A percentile compares a stretch with the other conserved stretches of the same genome.
phyloP scores from a whole-genome alignment of 2,888 invertebrate species.

The Drosophila borborema region DNA sequence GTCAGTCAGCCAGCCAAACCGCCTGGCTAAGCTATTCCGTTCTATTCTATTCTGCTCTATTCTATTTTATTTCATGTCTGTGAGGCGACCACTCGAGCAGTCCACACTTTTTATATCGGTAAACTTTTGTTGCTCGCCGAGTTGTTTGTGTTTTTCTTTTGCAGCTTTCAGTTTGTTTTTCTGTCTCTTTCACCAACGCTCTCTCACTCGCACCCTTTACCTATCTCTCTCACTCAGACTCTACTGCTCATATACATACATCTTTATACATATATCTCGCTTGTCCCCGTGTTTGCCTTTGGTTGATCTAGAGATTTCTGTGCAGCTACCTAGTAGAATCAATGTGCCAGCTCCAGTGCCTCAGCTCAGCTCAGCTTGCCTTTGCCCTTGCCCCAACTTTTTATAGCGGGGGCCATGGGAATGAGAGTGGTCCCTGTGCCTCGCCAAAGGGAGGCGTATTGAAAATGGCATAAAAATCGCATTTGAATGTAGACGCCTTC shows the following conservation, averaged over 20 bases:
- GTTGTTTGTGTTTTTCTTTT: conserved; percentile 81
- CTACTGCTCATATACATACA: conserved; percentile 10
- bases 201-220: background rate
- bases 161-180: conserved; percentile 78
- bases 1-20: conserved; percentile 21
- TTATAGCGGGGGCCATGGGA: conserved; percentile 15
- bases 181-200: conserved; percentile 24
- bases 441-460: conserved; percentile 67
- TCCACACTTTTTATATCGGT: conserved; percentile 80
- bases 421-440: conserved; percentile 11
- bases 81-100: conserved; percentile 72
- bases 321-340: conserved; percentile 59
- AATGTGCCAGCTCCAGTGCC: conserved; percentile 10
- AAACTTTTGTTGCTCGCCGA: conserved; percentile 79
- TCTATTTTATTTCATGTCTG: conserved; percentile 66
- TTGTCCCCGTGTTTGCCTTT: conserved; percentile 54
- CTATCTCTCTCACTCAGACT: background rate
- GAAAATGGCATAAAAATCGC: conserved; percentile 82
- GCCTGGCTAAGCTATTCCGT: conserved; percentile 59
- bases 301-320: conserved; percentile 73
- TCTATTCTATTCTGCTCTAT: conserved; percentile 45
- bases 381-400: background rate
- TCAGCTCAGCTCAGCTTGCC: no score
- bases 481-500: conserved; percentile 72
- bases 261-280: conserved; percentile 25